These are phyloP conservation scores for Pelochelys cantorii DNA, from an alignment of 2,797 vertebrate species.

Conservation along the genomic window DNA sequence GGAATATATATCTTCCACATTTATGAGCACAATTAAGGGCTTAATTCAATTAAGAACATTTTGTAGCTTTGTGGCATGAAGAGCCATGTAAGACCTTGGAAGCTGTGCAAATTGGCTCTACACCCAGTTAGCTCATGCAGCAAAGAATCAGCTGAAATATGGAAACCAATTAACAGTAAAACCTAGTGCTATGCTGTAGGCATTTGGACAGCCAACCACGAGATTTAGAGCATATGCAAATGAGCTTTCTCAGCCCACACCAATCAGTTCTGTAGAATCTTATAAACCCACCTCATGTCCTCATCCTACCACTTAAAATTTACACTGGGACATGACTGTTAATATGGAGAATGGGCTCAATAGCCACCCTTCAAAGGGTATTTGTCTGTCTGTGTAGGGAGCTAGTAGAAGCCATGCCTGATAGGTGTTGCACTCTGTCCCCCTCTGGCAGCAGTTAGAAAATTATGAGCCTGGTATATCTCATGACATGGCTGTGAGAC, in stretches of 20 bases:
- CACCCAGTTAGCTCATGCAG: not conserved
- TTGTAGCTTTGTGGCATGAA: slow-evolving; percentile 5
- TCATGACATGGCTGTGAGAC: too few species aligned
- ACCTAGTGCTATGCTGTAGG: slow-evolving; percentile 52
- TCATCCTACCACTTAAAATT: slow-evolving; percentile 6
- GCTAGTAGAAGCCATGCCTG: too few species aligned
- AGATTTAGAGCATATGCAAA: slow-evolving; percentile 1
- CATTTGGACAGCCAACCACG: not conserved
- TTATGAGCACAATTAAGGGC: slow-evolving; percentile 19
- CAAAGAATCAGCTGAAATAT: slow-evolving; percentile 47
- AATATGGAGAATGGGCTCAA: not conserved
- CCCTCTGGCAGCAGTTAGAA: too few species aligned
- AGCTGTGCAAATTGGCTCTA: slow-evolving; percentile 42
- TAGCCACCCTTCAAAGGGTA: not conserved
- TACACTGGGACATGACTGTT: not conserved
- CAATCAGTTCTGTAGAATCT: not conserved
- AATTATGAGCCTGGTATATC: too few species aligned
- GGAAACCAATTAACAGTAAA: slow-evolving; percentile 43
- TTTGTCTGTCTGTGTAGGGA: not conserved
- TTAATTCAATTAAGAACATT: slow-evolving; percentile 51
- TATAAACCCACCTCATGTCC: not conserved
- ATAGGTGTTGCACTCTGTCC: too few species aligned
- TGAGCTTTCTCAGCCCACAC: slow-evolving; percentile 1
- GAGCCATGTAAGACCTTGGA: slow-evolving; percentile 6
- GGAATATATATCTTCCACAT: not conserved